Base-by-base conservation (phyloP, 2,888 invertebrate species). In the Sinotaia quadrata region DNA sequence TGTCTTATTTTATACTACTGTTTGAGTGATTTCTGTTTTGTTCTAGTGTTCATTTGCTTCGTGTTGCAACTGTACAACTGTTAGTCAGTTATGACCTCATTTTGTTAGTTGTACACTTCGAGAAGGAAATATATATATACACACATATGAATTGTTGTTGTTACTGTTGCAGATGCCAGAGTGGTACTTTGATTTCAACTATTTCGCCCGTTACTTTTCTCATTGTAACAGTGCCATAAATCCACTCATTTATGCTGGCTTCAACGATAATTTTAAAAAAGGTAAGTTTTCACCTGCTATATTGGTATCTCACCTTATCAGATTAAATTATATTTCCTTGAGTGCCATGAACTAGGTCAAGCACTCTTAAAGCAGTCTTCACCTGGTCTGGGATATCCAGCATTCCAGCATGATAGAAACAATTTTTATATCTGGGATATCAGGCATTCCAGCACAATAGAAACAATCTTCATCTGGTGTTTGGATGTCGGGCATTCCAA, bases 201-300 rank as follows among this genome's bases (percentile, higher is more conserved):
- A 84, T 74, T 83, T 85, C 63, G 84, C 88, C 41, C 83, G 84
- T 59, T 87, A 85, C 66, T 76, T 88, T 41, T 88, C 88, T 12
- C 88, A 85, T 67, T 81, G 86, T 36, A 88, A 89, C 81, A 88
- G 88, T 69, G 87, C 87, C 44, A 76, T 88, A 29, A 89, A 89
- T 73, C 89, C 89, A 0, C 75, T 88, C 52, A 87, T 89, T 49
- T 89, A 89, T 75, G 87, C 88, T 7, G 88, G 88, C 5, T 88
- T 89, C 73, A 88, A 88, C 73, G 86, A 86, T 66, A 88, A 88
- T 61, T 89, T 88, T 73, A 83, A 87, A 65, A 84, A 86, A 83
- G 88, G 88, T 81, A 77, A 68, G 73, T 52, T 18, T 21, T 18
- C 12, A 18, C n/a, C n/a, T n/a, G n/a, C n/a, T n/a, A n/a, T n/a